These are phyloP conservation scores for Antidorcas marsupialis DNA, from an alignment of 2,113 vertebrate genomes.

Conservation along the genomic window DNA sequence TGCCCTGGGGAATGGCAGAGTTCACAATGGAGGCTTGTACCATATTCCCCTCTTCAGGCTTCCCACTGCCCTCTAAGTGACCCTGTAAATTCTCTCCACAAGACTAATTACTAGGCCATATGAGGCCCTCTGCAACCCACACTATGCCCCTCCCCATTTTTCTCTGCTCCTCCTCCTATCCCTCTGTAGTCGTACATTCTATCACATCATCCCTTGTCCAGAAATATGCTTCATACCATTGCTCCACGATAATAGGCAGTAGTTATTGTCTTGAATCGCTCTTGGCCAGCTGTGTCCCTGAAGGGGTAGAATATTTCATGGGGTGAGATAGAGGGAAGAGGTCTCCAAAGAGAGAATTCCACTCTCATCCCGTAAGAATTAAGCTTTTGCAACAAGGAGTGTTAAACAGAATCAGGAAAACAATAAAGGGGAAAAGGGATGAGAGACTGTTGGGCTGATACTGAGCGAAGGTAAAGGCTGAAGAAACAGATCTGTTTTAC, in stretches of 20 bases:
- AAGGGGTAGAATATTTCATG: neutral
- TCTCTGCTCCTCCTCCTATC: neutral
- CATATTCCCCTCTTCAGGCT: neutral
- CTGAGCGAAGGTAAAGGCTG: neutral
- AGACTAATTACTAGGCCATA: neutral
- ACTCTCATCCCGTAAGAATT: neutral
- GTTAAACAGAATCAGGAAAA: neutral
- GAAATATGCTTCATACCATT: slow-evolving; percentile 84
- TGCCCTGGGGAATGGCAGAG: slow-evolving; percentile 80
- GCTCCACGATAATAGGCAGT: slow-evolving; percentile 97
- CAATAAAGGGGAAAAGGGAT: neutral
- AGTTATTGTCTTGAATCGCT: slow-evolving; percentile 96
- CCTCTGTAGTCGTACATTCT: neutral
- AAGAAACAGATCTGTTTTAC: neutral
- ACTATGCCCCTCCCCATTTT: no score
- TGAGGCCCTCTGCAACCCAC: neutral
- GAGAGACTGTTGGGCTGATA: neutral
- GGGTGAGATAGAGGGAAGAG: neutral
- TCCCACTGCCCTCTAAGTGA: neutral
- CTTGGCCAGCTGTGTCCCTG: slow-evolving; percentile 97
- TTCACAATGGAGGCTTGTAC: neutral
- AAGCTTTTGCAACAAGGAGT: neutral
- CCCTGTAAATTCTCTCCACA: neutral
- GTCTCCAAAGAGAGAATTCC: neutral
- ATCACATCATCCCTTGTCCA: neutral